Evolutionary conservation across 2,797 vertebrate species (phyloP), one percentile per base, ranked within the genome.

Genomic region (Philypnodon macrostomus): DNA sequence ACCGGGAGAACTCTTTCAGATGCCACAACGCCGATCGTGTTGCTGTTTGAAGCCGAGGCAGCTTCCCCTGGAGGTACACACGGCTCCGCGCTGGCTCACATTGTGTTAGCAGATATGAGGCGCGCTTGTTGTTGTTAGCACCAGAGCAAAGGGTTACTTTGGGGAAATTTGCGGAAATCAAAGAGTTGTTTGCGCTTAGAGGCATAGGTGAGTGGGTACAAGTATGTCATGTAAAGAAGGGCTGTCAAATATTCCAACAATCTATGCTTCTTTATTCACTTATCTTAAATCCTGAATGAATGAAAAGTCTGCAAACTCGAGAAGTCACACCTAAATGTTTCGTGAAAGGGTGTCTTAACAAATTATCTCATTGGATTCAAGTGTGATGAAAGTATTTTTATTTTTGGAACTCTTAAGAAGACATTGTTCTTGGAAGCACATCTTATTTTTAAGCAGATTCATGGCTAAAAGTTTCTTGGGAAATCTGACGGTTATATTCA

Each of bases 201-300:
- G 81, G 75, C 73, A 73, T 47, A 81, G 81, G 81, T 81, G 82
- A 85, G 79, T 81, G 71, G 80, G 76, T 76, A 79, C 72, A 70
- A 76, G 47, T 57, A 59, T 30, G 71, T 70, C 54, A 34, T 53
- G 64, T n/a, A n/a, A n/a, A n/a, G n/a, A n/a, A n/a, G 64, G 70
- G 70, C 73, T 84, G 77, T 86, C 85, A 77, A 76, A 49, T 32
- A 17, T 40, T 57, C 48, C 71, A 73, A 82, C 58, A 62, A 58
- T 54, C 21, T 14, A 53, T 67, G 51, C 31, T 55, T 68, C 66
- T 66, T 63, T 63, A 59, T 71, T 61, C 34, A 55, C 44, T 50
- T 14, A 34, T 60, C 67, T 73, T 31, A 50, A 60, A 55, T 63
- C 68, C 65, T 47, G 41, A 58, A 26, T 47, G 41, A 58, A 26